phyloP scores from a whole-genome alignment of 2,888 invertebrate species.

The Erebia palarica region DNA sequence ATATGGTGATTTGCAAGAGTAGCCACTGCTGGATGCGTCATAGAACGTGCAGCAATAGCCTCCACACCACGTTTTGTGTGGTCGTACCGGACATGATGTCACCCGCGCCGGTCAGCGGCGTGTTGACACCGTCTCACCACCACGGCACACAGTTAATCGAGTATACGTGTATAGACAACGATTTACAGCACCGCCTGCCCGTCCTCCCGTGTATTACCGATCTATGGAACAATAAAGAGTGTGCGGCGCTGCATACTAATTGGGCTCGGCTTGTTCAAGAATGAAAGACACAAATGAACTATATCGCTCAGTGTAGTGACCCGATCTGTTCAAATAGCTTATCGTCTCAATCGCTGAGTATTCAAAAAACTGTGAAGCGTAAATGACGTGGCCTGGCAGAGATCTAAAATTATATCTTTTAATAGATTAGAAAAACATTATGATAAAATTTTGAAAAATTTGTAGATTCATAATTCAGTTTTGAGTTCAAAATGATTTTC shows the following conservation, averaged over 20 bases:
- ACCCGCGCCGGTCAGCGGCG: conserved; percentile 63
- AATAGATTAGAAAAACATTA: too few relatives aligned
- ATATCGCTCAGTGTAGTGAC: not conserved
- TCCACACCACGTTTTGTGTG: conserved; percentile 71
- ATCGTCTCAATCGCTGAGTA: not conserved
- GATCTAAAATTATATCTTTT: too few relatives aligned
- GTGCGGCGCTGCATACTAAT: conserved; percentile 61
- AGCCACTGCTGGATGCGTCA: conserved; percentile 57
- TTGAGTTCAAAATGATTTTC: too few relatives aligned
- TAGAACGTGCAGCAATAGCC: conserved; percentile 55
- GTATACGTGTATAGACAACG: conserved; percentile 79
- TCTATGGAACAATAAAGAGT: conserved; percentile 81
- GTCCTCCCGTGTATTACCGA: conserved; percentile 81
- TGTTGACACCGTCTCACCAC: conserved; percentile 65
- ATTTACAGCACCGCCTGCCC: conserved; percentile 80
- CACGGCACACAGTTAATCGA: conserved; percentile 75
- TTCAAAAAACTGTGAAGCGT: too few relatives aligned
- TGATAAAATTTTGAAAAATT: too few relatives aligned
- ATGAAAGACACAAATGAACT: conserved; percentile 13
- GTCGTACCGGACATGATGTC: conserved; percentile 79
- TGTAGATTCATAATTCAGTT: too few relatives aligned
- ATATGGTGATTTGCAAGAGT: not conserved
- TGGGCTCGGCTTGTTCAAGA: not conserved
- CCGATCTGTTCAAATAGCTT: not conserved
- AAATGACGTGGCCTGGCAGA: too few relatives aligned